These are phyloP conservation scores for Keiferia lycopersicella DNA, from an alignment of 2,888 invertebrate species.

Conservation along the genomic window DNA sequence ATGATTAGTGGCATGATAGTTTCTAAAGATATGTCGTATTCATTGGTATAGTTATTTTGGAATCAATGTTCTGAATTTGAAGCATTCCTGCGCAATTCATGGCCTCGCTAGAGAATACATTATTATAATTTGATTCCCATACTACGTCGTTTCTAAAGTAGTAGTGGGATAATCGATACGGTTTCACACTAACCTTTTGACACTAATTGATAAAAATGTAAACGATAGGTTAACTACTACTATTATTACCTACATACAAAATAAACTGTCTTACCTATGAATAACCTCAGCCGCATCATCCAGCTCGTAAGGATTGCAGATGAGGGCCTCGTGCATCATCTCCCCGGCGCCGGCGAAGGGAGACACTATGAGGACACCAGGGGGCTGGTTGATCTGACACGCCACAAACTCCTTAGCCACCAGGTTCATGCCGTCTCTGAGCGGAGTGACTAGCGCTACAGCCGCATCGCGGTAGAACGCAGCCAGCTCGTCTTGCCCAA, in stretches of 20 bases:
- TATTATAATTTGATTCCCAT: no score
- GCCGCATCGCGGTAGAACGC: constrained; percentile 93
- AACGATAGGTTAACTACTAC: background rate
- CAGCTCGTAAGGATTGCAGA: constrained; percentile 94
- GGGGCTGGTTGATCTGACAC: constrained; percentile 92
- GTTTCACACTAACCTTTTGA: no score
- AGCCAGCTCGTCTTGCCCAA: constrained; percentile 92
- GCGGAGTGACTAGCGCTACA: constrained; percentile 92
- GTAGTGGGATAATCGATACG: no score
- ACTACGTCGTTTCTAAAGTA: no score
- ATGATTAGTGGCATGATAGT: no score
- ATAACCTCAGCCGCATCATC: constrained; percentile 93
- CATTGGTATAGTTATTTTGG: background rate
- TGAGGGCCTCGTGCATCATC: constrained; percentile 95
- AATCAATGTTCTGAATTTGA: background rate
- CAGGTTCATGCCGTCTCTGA: constrained; percentile 95
- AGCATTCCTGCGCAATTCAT: background rate
- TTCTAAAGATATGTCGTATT: background rate
- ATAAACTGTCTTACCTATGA: constrained; percentile 81
- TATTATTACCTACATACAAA: background rate
- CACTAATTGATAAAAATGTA: background rate
- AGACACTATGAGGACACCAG: constrained; percentile 93
- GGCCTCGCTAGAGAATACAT: background rate
- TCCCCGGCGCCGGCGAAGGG: constrained; percentile 96
- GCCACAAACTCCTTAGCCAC: constrained; percentile 97